Evolutionary conservation across 2,113 vertebrate species (phyloP).

Genomic region (Odontesthes bonariensis): DNA sequence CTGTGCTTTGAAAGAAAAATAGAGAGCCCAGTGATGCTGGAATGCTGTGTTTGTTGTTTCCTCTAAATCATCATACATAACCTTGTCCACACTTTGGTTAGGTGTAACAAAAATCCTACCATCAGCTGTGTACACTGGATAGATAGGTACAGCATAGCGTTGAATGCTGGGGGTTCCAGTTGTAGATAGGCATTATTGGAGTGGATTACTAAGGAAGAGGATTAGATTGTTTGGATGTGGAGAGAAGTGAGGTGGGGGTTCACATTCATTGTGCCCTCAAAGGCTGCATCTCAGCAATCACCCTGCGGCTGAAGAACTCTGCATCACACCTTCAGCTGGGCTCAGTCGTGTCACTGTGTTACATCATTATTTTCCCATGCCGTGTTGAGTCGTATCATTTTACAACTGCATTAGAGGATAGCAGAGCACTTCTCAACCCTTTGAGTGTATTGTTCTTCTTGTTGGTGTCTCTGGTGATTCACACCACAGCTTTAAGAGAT

Average conservation of each 20-base stretch:
- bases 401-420: conserved; percentile 52
- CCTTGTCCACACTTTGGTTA: conserved; percentile 42
- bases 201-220: conserved; percentile 73
- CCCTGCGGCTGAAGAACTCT: conserved; percentile 60
- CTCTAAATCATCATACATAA: conserved; percentile 30
- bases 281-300: conserved; percentile 55
- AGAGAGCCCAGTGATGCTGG: conserved; percentile 43
- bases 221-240: conserved; percentile 67
- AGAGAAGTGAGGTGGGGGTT: conserved; percentile 15
- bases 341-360: conserved; percentile 63
- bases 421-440: conserved; percentile 49
- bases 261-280: conserved; percentile 44
- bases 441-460: conserved; percentile 52
- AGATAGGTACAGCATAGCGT: conserved; percentile 39
- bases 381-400: conserved; percentile 62
- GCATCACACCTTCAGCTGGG: conserved; percentile 51
- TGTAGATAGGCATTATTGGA: conserved; percentile 61
- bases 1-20: conserved; percentile 33
- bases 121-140: conserved; percentile 32
- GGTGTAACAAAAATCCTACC: conserved; percentile 23
- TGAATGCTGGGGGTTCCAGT: conserved; percentile 51
- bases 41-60: conserved; percentile 48
- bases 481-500: conserved; percentile 44
- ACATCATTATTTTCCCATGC: conserved; percentile 60
- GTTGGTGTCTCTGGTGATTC: conserved; percentile 60